Percentiles rank a stretch among this genome's conserved stretches.
Evolutionary conservation across 1,140 invertebrate species (phyloP).

Genomic region (Dendrolimus punctatus): DNA sequence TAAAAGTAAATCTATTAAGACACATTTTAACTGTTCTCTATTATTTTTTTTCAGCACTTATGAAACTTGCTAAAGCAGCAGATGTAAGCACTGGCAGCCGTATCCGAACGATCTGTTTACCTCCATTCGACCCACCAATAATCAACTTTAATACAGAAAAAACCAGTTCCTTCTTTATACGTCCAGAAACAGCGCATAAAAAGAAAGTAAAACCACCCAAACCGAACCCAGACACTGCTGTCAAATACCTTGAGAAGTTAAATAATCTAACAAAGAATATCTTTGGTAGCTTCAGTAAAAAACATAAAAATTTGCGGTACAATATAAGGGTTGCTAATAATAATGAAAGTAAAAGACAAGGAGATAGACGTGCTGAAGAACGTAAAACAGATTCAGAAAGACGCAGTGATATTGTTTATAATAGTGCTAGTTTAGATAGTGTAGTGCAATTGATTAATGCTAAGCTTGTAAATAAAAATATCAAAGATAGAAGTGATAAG

Average conservation of each 20-base stretch:
- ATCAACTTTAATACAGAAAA: constrained; percentile 36
- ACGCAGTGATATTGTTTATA: constrained; percentile 38
- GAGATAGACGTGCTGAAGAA: constrained; percentile 35
- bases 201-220: constrained; percentile 39
- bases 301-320: constrained; percentile 64
- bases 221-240: constrained; percentile 54
- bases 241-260: constrained; percentile 63
- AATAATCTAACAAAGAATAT: constrained; percentile 62
- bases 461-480: constrained; percentile 27
- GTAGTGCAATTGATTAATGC: constrained; percentile 41
- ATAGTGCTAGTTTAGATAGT: constrained; percentile 46
- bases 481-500: constrained; percentile 50
- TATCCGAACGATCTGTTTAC: constrained; percentile 83
- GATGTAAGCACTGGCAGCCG: constrained; percentile 76
- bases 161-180: constrained; percentile 42
- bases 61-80: constrained; percentile 85
- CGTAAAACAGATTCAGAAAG: constrained; percentile 25
- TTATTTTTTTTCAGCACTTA: constrained; percentile 78
- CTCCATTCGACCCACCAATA: constrained; percentile 66
- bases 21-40: no score
- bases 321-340: constrained; percentile 58
- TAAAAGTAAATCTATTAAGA: no score
- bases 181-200: constrained; percentile 30
- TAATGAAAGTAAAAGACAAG: constrained; percentile 30
- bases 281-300: constrained; percentile 50